Percentiles rank a stretch among this genome's conserved stretches.
Conservation (phyloP, 2,888 invertebrate species). For the Agrotis exclamationis region DNA sequence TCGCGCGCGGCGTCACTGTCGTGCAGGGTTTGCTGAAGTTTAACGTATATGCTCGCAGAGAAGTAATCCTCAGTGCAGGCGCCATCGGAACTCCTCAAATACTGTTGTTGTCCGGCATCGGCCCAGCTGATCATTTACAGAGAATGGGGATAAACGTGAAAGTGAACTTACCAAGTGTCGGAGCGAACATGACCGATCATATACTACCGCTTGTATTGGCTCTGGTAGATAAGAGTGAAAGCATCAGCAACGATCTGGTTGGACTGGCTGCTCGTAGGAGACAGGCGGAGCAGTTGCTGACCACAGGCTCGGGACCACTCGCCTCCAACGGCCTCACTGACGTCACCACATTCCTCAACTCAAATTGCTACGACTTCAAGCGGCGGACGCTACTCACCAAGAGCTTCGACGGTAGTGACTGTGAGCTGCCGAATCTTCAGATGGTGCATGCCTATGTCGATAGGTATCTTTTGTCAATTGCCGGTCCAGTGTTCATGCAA, state of each 20-base stretch:
- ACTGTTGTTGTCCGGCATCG: slow-evolving; percentile 81
- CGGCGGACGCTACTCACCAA: slow-evolving; percentile 63
- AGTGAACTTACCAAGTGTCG: slow-evolving; percentile 75
- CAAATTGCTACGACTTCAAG: slow-evolving; percentile 74
- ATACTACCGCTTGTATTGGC: slow-evolving; percentile 70
- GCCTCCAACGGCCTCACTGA: slow-evolving; percentile 78
- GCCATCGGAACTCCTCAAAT: slow-evolving; percentile 79
- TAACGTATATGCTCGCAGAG: slow-evolving; percentile 71
- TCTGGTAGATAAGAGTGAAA: slow-evolving; percentile 64
- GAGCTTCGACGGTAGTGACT: slow-evolving; percentile 65
- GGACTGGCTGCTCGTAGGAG: too few species aligned
- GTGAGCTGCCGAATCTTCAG: slow-evolving; percentile 76
- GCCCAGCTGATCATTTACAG: slow-evolving; percentile 73
- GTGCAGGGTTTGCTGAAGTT: slow-evolving; percentile 52
- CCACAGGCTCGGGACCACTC: slow-evolving; percentile 68
- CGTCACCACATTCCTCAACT: slow-evolving; percentile 74
- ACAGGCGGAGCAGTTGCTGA: slow-evolving; percentile 63
- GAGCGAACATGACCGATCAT: slow-evolving; percentile 79
- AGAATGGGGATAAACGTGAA: slow-evolving; percentile 69
- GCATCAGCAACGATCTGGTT: slow-evolving; percentile 35
- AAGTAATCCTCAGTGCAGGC: slow-evolving; percentile 81
- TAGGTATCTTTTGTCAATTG: slow-evolving; percentile 60
- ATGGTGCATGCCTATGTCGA: slow-evolving; percentile 73
- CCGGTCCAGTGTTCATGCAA: slow-evolving; percentile 54
- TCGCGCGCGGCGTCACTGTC: slow-evolving; percentile 74